phyloP scores from a whole-genome alignment of 2,888 invertebrate species.

The Carterocephalus palaemon region DNA sequence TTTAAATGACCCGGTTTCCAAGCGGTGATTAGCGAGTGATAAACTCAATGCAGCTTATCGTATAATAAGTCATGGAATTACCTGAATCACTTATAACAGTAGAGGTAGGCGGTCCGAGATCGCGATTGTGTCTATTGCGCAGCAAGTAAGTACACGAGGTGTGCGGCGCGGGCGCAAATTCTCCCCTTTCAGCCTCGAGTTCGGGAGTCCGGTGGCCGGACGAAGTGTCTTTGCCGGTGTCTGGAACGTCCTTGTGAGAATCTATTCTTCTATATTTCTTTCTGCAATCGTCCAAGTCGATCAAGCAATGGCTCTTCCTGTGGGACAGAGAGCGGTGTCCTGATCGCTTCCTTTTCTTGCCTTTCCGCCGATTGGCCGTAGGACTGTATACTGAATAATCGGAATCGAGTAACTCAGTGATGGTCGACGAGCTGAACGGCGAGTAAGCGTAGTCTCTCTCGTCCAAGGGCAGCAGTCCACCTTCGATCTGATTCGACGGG shows the following conservation, averaged over 20 bases:
- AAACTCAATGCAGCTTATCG: constrained; percentile 11
- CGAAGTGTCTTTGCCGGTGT: constrained; percentile 44
- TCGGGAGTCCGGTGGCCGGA: constrained; percentile 44
- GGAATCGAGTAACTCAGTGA: constrained; percentile 70
- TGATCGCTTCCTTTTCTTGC: constrained; percentile 70
- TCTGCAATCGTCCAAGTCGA: constrained; percentile 60
- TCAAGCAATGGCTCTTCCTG: constrained; percentile 57
- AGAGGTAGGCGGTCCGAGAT: constrained; percentile 58
- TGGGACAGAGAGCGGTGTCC: constrained; percentile 62
- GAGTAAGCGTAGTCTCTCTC: constrained; percentile 75
- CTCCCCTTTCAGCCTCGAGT: constrained; percentile 54
- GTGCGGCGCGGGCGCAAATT: constrained; percentile 37
- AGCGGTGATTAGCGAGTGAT: constrained; percentile 17
- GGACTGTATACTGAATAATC: constrained; percentile 75
- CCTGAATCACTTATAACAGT: constrained; percentile 66
- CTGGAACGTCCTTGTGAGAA: constrained; percentile 57
- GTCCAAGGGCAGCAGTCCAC: constrained; percentile 70
- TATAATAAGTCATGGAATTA: constrained; percentile 36
- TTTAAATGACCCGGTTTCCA: constrained; percentile 15
- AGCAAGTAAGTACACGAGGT: constrained; percentile 52
- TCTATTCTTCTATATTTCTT: constrained; percentile 79
- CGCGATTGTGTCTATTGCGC: constrained; percentile 54
- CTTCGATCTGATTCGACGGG: constrained; percentile 53
- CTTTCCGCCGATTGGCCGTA: constrained; percentile 62
- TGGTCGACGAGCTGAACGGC: constrained; percentile 72